Percentiles rank a stretch among this genome's conserved stretches.
phyloP scores from a whole-genome alignment of 1,140 invertebrate genomes.

The Pollicipes pollicipes region DNA sequence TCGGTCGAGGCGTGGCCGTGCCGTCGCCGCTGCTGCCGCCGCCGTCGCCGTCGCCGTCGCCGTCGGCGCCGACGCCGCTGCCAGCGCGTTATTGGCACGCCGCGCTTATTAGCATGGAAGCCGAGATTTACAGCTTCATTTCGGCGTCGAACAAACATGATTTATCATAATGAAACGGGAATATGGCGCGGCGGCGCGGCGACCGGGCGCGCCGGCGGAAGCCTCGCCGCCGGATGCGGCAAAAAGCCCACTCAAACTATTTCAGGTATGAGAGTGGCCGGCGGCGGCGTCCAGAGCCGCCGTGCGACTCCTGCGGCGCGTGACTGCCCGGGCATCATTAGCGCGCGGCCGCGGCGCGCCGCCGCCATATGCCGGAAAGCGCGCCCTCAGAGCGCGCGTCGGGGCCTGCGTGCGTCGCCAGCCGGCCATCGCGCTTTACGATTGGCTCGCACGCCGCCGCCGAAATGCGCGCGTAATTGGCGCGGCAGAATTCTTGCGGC shows the following conservation, averaged over 20 bases:
- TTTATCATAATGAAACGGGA: neutral
- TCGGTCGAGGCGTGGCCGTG: neutral
- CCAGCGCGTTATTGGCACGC: no score
- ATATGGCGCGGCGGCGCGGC: no score
- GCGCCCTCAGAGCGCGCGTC: neutral
- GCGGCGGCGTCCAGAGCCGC: no score
- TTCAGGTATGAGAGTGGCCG: neutral
- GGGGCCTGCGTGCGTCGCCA: neutral
- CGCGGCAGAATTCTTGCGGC: neutral
- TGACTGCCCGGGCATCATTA: neutral
- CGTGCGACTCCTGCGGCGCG: no score
- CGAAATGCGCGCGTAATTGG: neutral
- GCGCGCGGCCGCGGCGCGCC: no score
- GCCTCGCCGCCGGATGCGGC: no score
- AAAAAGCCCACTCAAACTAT: neutral
- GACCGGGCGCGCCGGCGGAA: neutral
- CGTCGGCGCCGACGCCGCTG: no score
- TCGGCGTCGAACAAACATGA: neutral
- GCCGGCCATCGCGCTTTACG: neutral
- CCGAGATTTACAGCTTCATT: neutral
- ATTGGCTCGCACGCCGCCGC: neutral
- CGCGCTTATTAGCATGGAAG: no score
- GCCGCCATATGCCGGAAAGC: neutral
- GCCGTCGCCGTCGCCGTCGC: no score
- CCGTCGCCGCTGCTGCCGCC: no score